Base-by-base conservation (phyloP, 2,113 vertebrate genomes). In the Triplophysa dalaica region DNA sequence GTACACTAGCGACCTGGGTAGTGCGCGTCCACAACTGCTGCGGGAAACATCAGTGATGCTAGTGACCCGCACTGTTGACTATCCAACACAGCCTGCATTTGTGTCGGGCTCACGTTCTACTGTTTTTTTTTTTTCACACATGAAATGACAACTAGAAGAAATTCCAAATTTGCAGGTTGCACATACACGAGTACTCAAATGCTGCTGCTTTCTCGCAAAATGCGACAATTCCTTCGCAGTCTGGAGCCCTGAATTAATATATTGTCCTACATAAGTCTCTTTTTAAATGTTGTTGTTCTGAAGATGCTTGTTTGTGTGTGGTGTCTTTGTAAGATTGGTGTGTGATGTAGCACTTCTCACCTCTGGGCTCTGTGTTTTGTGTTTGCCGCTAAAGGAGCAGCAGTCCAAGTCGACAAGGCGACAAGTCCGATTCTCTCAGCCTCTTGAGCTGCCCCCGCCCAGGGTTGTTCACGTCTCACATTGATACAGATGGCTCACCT, bases 361-460 rank as follows among this genome's bases (percentile, higher is more conserved):
- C 81, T 63, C 63, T 52, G 70, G 75, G 61, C 77, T 73, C 33
- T 82, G 22, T 92, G 86, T 91, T 89, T 87, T 91, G 78, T 90
- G 78, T 86, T 84, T 86, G 86, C 89, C 33, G 86, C 87, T 84
- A 85, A 92, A 94, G 93, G 92, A 94, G 86, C 91, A 92, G 90
- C 89, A 91, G 87, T 85, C 81, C 89, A 93, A 91, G 89, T 88
- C 90, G 87, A 84, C 88, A 82, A 89, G 91, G 89, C 92, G 93
- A 86, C 92, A 93, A 92, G 93, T 94, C 86, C 93, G 89, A 90
- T 94, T 94, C 92, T 86, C 92, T 90, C 86, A 86, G 86, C 93
- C 93, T 64, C 91, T 93, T 86, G 93, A 94, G 91, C 90, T 92
- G 87, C 91, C 93, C 89, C 73, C 91, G 63, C 73, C 89, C 89